These are phyloP conservation scores for Takifugu ocellatus DNA, from an alignment of 2,797 vertebrate genomes.

Conservation along the genomic window DNA sequence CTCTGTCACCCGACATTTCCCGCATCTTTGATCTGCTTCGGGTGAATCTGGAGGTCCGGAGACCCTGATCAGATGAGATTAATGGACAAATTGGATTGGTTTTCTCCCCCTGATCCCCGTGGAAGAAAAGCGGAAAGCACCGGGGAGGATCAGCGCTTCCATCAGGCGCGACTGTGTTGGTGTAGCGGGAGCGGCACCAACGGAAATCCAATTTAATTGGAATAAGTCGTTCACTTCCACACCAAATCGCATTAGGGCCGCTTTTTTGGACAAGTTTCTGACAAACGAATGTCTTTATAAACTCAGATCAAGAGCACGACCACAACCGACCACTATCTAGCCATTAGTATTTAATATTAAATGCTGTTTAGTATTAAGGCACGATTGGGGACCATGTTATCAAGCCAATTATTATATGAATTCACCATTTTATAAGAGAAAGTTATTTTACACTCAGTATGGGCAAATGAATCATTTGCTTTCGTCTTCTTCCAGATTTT, in stretches of 20 bases:
- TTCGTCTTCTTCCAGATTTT: no score
- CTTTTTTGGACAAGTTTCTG: not conserved
- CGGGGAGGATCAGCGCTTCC: constrained; percentile 36
- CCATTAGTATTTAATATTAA: no score
- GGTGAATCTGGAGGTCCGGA: constrained; percentile 51
- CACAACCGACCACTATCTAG: not conserved
- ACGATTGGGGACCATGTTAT: no score
- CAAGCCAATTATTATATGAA: no score
- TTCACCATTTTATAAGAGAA: not conserved
- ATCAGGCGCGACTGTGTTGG: constrained; percentile 33
- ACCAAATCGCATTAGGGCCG: constrained; percentile 17
- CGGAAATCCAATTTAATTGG: constrained; percentile 31
- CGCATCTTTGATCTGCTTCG: constrained; percentile 71
- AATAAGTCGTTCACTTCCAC: constrained; percentile 12
- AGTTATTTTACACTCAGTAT: no score
- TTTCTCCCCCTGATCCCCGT: constrained; percentile 57
- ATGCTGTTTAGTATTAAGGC: no score
- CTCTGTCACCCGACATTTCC: constrained; percentile 68
- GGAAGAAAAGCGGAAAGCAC: constrained; percentile 60
- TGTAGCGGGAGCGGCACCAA: constrained; percentile 15
- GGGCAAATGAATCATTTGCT: no score
- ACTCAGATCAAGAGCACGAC: not conserved
- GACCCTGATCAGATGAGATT: constrained; percentile 64
- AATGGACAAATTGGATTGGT: constrained; percentile 68
- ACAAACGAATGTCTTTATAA: not conserved